Evolutionary conservation across 2,113 vertebrate genomes (phyloP).

Genomic region (Megaceryle maxima): DNA sequence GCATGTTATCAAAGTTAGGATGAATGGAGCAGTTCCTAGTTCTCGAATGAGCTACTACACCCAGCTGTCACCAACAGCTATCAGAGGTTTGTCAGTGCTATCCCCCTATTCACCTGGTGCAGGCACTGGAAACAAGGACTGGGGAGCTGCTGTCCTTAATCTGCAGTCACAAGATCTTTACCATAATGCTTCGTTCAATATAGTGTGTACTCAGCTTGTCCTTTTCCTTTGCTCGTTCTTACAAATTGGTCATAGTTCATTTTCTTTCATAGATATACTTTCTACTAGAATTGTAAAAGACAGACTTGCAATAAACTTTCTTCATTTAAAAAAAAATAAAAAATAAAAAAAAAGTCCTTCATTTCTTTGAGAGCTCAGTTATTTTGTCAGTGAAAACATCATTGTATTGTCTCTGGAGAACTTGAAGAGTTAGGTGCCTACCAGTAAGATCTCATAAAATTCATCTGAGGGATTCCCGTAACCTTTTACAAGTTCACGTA

Average conservation of each 20-base stretch:
- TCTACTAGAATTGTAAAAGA: constrained; percentile 73
- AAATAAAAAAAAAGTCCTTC: constrained; percentile 5
- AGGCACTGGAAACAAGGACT: constrained; percentile 32
- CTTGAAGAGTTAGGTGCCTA: neutral
- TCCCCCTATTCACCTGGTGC: neutral
- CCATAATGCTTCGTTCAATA: constrained; percentile 47
- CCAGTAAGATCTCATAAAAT: neutral
- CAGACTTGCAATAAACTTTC: constrained; percentile 79
- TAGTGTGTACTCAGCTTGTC: constrained; percentile 51
- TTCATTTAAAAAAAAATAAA: constrained; percentile 66
- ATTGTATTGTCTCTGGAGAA: neutral
- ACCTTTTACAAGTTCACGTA: neutral
- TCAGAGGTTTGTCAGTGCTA: constrained; percentile 6
- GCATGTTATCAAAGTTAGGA: constrained; percentile 4
- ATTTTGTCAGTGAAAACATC: neutral
- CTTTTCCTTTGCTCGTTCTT: constrained; percentile 56
- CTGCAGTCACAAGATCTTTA: constrained; percentile 20
- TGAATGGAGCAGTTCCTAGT: neutral
- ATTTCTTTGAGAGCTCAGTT: neutral
- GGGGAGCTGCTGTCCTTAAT: constrained; percentile 16
- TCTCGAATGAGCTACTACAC: neutral
- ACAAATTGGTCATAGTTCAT: constrained; percentile 35
- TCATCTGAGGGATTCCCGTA: neutral
- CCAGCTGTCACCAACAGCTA: neutral
- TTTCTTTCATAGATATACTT: constrained; percentile 74